Evolutionary conservation across 2,113 vertebrate genomes (phyloP), one percentile per base, ranked within the genome.

Genomic region (Prietella phreatophila): DNA sequence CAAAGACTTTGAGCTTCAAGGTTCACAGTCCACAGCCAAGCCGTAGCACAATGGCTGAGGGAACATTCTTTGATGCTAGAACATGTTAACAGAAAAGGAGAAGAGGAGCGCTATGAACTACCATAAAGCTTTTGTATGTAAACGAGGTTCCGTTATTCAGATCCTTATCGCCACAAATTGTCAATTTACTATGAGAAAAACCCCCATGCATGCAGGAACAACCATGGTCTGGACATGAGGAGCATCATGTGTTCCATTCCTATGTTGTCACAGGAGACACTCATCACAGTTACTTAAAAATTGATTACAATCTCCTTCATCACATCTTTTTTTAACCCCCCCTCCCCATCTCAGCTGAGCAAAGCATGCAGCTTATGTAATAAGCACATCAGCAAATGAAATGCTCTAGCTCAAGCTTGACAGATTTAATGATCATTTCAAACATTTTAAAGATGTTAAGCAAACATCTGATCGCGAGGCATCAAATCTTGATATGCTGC

Each of bases 1-100:
- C 87, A 88, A 88, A 85, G 87, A 33, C 73, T 79, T 67, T 80
- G 82, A 79, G 87, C 83, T 69, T 80, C 33, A 47, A 11, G 82
- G 60, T 47, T 82, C 58, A 22, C 39, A 60, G 60, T 47, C 86
- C 58, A 22, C 39, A 71, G 39, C 61, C 76, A 76, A 47, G 73
- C 22, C 76, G 17, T 76, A 27, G 20, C 25, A 13, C 55, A 39
- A 53, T 50, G 73, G 36, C 56, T 47, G 42, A 8, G 69, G 84
- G 71, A 63, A 73, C 5, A 67, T 39, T 36, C 63, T 65, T 76
- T 33, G 55, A 88, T 55, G 71, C 19, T 33, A 4, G n/a, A 27
- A 20, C 27, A 53, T 76, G 67, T 27, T 75, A 84, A 79, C 22
- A 55, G 10, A 69, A 73, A 42, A 84, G 71, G 10, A 80, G 19